A percentile compares a stretch with the other conserved stretches of the same genome.
phyloP scores from a whole-genome alignment of 2,113 vertebrate genomes.

The Martes martes region DNA sequence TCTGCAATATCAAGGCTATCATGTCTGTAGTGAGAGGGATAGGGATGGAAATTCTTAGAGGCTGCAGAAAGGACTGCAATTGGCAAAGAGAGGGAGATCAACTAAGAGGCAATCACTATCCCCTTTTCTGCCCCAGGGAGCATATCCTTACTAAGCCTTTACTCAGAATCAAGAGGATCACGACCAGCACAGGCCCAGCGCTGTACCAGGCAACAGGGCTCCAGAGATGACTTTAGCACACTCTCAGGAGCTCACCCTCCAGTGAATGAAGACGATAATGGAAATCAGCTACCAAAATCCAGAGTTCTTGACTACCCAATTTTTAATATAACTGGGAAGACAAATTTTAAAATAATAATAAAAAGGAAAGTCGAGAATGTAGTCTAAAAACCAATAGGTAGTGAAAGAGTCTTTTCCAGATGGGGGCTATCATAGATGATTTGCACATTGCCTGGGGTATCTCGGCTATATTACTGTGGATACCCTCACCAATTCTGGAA shows the following conservation, averaged over 20 bases:
- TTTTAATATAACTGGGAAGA: not conserved
- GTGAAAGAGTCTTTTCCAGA: not conserved
- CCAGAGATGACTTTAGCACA: not conserved
- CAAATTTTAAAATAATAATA: not conserved
- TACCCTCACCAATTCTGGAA: not conserved
- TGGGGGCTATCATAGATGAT: not conserved
- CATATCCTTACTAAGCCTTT: not conserved
- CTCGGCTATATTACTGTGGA: not conserved
- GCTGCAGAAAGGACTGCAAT: not conserved
- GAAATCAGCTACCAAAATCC: slow-evolving; percentile 5
- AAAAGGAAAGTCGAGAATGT: not conserved
- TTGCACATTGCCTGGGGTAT: not conserved
- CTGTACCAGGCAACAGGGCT: not conserved
- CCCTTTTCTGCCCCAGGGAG: not conserved
- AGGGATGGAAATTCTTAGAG: not conserved
- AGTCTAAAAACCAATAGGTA: not conserved
- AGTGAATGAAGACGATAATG: not conserved
- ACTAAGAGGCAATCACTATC: not conserved
- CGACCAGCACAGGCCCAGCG: not conserved
- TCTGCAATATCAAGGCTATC: not conserved
- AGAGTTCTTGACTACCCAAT: not conserved
- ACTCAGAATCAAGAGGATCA: not conserved
- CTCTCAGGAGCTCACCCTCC: not conserved
- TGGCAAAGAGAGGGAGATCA: not conserved
- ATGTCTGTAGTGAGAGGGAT: not conserved